Base-by-base conservation (phyloP, 2,797 vertebrate species). In the Anguilla pacifica region DNA sequence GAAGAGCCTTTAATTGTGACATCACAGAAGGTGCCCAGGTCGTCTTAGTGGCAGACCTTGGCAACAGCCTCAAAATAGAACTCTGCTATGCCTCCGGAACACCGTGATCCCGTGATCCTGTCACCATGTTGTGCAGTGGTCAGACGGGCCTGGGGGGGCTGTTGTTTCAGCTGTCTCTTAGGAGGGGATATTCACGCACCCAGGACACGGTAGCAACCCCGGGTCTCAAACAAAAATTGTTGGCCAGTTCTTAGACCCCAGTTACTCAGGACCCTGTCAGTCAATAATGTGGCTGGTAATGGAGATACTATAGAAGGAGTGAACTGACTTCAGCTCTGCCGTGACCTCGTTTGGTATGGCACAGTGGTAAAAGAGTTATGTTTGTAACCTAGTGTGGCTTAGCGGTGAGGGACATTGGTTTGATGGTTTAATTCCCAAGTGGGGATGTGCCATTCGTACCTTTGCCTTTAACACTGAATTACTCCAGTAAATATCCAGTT, bases 121-220 rank as follows among this genome's bases (percentile, higher is more conserved):
- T 84, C 83, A 84, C 25, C 51, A 51, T 51, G 79, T 82, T 31
- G 15, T 51, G 79, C 43, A 22, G 6, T 82, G 46, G 79, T 46
- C 46, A 51, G 79, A 82, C 46, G 25, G 25, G 46, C 79, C 7
- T 82, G 46, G 46, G 43, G 46, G 79, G 22, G 79, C 79, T 82
- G 79, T 82, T 82, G 43, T 82, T 82, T 82, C 79, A 82, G 79
- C 79, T 82, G 79, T 46, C 46, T 51, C 79, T 82, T 79, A 46
- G 46, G 43, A 46, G 43, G 10, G 79, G n/a, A 51, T 82, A 25
- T 82, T 10, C 46, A 51, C 46, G 79, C 43, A n/a, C 19, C 79
- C 79, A 51, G 22, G 46, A n/a, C 19, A n/a, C 79, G 1, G 43
- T 82, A 22, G 11, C 79, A 82, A 25, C 46, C 9, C 19, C 2